Percentiles rank a stretch among this genome's conserved stretches.
Evolutionary conservation across 2,888 invertebrate genomes (phyloP).

Genomic region (Tipula helvola): DNA sequence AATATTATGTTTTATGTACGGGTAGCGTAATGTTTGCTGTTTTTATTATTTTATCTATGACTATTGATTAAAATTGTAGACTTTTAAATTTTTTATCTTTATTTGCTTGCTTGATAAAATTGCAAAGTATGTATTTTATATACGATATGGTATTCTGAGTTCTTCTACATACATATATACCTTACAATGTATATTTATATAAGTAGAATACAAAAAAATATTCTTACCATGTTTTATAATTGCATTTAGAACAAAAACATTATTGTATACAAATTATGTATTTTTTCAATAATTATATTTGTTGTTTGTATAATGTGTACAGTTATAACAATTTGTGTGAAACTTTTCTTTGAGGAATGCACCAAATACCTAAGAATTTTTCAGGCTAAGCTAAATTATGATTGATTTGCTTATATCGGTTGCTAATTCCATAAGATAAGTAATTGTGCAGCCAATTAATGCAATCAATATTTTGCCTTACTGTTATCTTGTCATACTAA

Average conservation of each 20-base stretch:
- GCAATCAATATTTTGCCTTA: too few relatives aligned
- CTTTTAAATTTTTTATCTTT: neutral
- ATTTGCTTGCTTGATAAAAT: neutral
- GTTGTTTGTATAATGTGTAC: too few relatives aligned
- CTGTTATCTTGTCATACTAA: too few relatives aligned
- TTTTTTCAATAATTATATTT: neutral
- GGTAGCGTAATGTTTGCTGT: neutral
- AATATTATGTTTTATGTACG: neutral
- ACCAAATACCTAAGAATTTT: too few relatives aligned
- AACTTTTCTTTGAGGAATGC: too few relatives aligned
- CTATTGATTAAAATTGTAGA: neutral
- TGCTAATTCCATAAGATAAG: too few relatives aligned
- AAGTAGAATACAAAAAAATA: neutral
- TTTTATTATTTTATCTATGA: neutral
- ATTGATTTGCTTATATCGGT: too few relatives aligned
- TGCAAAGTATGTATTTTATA: neutral
- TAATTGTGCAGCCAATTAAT: too few relatives aligned
- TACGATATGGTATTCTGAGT: neutral
- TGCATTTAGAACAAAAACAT: neutral
- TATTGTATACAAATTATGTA: neutral
- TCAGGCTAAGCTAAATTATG: too few relatives aligned
- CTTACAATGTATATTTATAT: neutral
- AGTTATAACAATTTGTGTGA: too few relatives aligned
- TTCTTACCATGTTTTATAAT: neutral
- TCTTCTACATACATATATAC: neutral